Base-by-base conservation (phyloP, 2,888 invertebrate species). In the Cataglyphis albicans region DNA sequence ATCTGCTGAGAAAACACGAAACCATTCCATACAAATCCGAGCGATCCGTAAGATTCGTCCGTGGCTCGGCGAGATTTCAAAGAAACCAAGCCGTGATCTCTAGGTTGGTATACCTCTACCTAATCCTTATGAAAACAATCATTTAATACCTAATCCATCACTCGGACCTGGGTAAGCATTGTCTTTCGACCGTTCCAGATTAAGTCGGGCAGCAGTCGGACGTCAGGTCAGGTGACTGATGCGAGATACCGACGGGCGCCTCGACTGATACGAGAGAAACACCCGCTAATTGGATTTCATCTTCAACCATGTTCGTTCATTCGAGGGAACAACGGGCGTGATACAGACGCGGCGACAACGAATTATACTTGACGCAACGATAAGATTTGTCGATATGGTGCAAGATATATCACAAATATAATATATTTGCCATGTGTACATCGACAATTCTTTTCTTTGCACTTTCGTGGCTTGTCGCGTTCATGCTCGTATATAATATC, bases 81-180 rank as follows among this genome's bases (percentile, higher is more conserved):
- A 65, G 44, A 80, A 57, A 55, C 55, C 82, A 61, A 83, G 76
- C 61, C 84, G 84, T 82, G 52, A 32, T 67, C 38, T 10, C 15
- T 67, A 18, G 41, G 35, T 57, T 32, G 67, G 18, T 80, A 32
- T 44, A 68, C 18, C 52, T 32, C 70, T 29, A 84, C 86, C 90
- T 92, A 93, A 93, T 93, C 92, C 94, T 94, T 93, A 90, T 92
- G 91, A 92, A 94, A 93, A 93, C 93, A 93, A 93, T 82, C 93
- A 87, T 93, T 93, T 92, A 93, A 92, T 93, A 91, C 91, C 91
- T 91, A 92, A 93, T 93, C 92, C 93, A 92, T 93, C 92, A 92
- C 82, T 86, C 78, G 21, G 63, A 59, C 68, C 68, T 7, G 80
- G 63, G 70, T 64, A n/a, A 67, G 83, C 87, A 91, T 91, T 91